These are phyloP conservation scores for Ailurus styani DNA, from an alignment of 2,113 vertebrate genomes.

Conservation along the genomic window DNA sequence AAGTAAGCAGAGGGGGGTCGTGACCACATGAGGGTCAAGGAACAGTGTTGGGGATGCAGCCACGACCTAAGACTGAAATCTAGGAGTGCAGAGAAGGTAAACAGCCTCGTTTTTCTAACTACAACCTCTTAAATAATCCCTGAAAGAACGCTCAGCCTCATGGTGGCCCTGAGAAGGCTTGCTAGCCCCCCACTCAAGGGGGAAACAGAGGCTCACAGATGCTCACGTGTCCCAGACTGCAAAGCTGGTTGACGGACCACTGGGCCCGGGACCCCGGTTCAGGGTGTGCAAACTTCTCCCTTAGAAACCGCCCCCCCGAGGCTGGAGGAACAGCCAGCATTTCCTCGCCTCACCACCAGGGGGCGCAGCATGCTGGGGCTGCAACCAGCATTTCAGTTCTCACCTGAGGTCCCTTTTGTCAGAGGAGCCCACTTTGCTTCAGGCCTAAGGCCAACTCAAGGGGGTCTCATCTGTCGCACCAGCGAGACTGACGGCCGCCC, in stretches of 20 bases:
- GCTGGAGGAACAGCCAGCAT: background rate
- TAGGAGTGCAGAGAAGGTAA: background rate
- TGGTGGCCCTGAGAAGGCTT: rapidly evolving
- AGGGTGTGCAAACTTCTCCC: background rate
- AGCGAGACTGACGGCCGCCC: rapidly evolving
- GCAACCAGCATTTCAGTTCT: background rate
- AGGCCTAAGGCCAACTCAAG: rapidly evolving
- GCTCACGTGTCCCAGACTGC: no score
- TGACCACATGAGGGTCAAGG: background rate
- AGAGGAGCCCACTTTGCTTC: background rate
- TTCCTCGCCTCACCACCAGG: background rate
- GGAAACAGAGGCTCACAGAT: background rate
- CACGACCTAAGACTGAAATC: rapidly evolving
- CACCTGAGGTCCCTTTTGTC: background rate
- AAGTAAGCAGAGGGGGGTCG: background rate
- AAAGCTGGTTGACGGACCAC: rapidly evolving
- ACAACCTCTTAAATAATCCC: background rate
- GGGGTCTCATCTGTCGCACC: background rate
- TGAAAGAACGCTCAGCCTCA: background rate
- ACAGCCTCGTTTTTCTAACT: background rate
- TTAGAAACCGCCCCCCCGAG: background rate
- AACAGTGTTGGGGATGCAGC: rapidly evolving
- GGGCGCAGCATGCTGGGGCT: no score
- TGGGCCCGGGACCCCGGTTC: no score
- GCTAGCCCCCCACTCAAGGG: background rate